phyloP scores from a whole-genome alignment of 2,888 invertebrate species.

The Hofmannophila pseudospretella region DNA sequence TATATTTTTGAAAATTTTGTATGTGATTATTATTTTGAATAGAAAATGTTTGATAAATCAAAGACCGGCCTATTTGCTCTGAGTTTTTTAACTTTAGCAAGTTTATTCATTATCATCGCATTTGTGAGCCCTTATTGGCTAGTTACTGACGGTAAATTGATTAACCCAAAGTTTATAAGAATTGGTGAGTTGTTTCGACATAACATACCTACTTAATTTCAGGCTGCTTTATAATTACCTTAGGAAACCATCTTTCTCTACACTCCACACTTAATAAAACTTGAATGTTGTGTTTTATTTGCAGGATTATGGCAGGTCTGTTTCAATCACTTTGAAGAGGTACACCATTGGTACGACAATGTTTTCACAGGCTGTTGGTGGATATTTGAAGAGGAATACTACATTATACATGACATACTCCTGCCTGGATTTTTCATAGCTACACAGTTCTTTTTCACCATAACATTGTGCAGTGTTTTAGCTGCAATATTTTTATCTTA shows the following conservation, averaged over 20 bases:
- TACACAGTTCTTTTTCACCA: slow-evolving; percentile 95
- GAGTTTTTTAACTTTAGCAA: slow-evolving; percentile 80
- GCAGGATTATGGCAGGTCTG: slow-evolving; percentile 97
- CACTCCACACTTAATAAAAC: too few species aligned
- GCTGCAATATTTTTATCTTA: slow-evolving; percentile 85
- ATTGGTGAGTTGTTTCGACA: slow-evolving; percentile 81
- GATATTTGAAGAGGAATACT: slow-evolving; percentile 98
- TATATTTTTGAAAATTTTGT: too few species aligned
- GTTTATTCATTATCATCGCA: slow-evolving; percentile 85
- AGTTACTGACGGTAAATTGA: slow-evolving; percentile 86
- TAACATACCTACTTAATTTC: too few species aligned
- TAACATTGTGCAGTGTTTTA: slow-evolving; percentile 89
- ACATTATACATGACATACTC: slow-evolving; percentile 93
- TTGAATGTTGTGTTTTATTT: too few species aligned
- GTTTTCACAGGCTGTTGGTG: slow-evolving; percentile 94
- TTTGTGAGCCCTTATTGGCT: slow-evolving; percentile 94
- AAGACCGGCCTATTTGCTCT: slow-evolving; percentile 82
- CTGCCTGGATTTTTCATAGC: slow-evolving; percentile 95
- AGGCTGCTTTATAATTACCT: too few species aligned
- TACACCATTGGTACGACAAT: slow-evolving; percentile 90
- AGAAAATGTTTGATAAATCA: slow-evolving; percentile 79
- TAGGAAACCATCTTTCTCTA: too few species aligned
- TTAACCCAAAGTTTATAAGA: slow-evolving; percentile 87
- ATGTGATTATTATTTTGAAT: too few species aligned
- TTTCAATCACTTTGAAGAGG: slow-evolving; percentile 91